Evolutionary conservation across 1,140 invertebrate species (phyloP).

Genomic region (Drosophila aff.): DNA sequence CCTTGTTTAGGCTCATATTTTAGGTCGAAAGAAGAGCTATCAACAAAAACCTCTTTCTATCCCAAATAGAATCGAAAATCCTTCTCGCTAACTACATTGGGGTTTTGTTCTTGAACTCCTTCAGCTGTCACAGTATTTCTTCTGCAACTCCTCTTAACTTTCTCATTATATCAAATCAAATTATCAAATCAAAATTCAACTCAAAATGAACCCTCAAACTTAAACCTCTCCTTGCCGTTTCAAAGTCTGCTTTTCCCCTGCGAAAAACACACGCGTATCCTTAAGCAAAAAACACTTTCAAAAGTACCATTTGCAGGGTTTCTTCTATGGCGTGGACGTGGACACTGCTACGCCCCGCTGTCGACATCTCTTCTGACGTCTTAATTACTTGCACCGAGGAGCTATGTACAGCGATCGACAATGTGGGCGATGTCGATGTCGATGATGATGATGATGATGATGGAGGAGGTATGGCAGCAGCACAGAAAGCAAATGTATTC

Average conservation of each 20-base stretch:
- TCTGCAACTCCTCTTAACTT: no score
- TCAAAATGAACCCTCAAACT: background rate
- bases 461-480: constrained; percentile 22
- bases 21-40: no score
- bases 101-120: background rate
- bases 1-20: background rate
- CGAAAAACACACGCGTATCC: background rate
- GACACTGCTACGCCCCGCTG: constrained; percentile 12
- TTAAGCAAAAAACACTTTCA: background rate
- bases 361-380: constrained; percentile 32
- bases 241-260: constrained; percentile 28
- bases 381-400: constrained; percentile 47
- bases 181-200: background rate
- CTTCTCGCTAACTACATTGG: background rate
- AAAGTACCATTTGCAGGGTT: constrained; percentile 66
- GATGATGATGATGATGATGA: constrained; percentile 23
- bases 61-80: background rate
- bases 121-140: no score
- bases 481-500: constrained; percentile 45
- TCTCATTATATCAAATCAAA: background rate
- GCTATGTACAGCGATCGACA: constrained; percentile 43
- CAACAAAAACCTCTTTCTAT: no score
- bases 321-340: constrained; percentile 22
- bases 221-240: constrained; percentile 39
- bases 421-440: constrained; percentile 32